A percentile compares a stretch with the other conserved stretches of the same genome.
phyloP scores from a whole-genome alignment of 2,888 invertebrate genomes.

The Hoplodrina blanda region DNA sequence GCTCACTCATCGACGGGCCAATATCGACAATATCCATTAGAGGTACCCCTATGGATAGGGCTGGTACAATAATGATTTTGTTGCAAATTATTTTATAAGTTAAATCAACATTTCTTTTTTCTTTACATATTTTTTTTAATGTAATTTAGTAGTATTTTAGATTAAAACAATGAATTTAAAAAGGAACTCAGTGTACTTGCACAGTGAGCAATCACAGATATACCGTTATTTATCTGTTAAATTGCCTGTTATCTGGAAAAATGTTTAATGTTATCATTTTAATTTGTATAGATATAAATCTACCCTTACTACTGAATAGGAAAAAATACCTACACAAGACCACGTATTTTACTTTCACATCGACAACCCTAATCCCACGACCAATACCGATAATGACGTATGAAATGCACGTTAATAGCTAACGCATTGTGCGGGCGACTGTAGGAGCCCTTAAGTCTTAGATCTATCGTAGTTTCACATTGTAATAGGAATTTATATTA shows the following conservation, averaged over 20 bases:
- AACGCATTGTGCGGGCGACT: slow-evolving; percentile 61
- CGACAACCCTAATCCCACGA: slow-evolving; percentile 56
- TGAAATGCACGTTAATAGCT: slow-evolving; percentile 67
- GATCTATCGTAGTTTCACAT: slow-evolving; percentile 30
- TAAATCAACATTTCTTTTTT: background rate
- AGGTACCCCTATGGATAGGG: slow-evolving; percentile 52
- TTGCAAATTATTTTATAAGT: background rate
- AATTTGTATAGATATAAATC: too few species aligned
- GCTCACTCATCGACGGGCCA: slow-evolving; percentile 77
- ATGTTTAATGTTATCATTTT: too few species aligned
- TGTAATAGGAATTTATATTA: slow-evolving; percentile 60
- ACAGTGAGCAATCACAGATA: too few species aligned
- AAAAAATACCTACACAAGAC: background rate
- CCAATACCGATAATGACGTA: slow-evolving; percentile 63
- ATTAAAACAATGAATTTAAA: too few species aligned
- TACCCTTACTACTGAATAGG: background rate
- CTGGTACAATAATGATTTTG: slow-evolving; percentile 33
- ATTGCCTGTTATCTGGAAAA: too few species aligned
- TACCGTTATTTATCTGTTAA: background rate
- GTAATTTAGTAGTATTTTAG: too few species aligned
- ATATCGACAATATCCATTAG: slow-evolving; percentile 80
- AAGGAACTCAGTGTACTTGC: too few species aligned
- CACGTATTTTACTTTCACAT: background rate
- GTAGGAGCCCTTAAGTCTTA: slow-evolving; percentile 47
- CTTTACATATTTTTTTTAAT: background rate